Percentiles rank a stretch among this genome's conserved stretches.
Evolutionary conservation across 2,113 vertebrate genomes (phyloP).

Genomic region (Hyperopisus bebe): DNA sequence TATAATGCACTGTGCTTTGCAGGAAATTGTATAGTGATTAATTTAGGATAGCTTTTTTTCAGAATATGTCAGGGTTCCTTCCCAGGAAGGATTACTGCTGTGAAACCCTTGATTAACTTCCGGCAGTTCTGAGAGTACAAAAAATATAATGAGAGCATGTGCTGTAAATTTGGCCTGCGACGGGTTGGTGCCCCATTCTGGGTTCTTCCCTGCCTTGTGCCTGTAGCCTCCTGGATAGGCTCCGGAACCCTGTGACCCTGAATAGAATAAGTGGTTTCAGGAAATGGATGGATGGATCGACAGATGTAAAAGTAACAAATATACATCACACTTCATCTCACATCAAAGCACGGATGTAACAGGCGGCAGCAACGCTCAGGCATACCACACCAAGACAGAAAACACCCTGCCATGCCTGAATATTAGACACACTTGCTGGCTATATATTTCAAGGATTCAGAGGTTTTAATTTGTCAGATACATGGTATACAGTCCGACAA

Average conservation of each 20-base stretch:
- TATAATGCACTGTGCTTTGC: neutral
- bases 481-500: neutral
- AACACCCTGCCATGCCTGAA: neutral
- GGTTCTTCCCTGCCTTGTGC: neutral
- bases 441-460: neutral
- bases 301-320: neutral
- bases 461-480: neutral
- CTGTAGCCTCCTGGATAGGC: neutral
- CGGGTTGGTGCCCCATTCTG: neutral
- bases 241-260: neutral
- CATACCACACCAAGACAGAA: no score
- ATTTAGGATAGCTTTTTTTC: neutral
- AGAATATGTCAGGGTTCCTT: neutral
- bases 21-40: neutral
- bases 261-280: neutral
- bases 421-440: neutral
- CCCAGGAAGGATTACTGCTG: neutral
- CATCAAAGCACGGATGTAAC: neutral
- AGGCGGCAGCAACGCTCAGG: neutral
- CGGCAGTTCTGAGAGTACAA: neutral
- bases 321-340: neutral
- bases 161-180: neutral
- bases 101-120: neutral
- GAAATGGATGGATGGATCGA: neutral
- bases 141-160: neutral